Base-by-base conservation (phyloP, 35 echinoderm and acorn worm genomes). In the Ophiothrix spiculata region DNA sequence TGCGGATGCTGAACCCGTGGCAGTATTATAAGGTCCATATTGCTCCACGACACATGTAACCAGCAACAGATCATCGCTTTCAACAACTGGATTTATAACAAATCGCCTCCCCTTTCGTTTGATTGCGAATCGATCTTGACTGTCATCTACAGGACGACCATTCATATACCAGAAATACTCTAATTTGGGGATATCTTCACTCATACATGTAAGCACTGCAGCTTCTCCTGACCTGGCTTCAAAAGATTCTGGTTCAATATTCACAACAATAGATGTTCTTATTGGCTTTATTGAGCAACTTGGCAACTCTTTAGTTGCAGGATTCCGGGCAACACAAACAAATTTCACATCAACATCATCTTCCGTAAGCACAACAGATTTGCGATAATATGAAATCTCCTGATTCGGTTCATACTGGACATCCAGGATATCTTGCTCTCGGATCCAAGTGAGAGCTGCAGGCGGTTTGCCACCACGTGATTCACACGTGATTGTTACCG, bases 241-340 rank as follows among this genome's bases (percentile, higher is more conserved):
- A 4, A 84, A 73, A 15, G 86, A 38, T 0, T 86, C 56, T 40
- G 92, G 92, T 23, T 79, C 64, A 16, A 94, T 77, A 8, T 77
- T 36, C 34, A 84, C 85, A 37, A 79, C 88, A 36, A 94, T 56
- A 35, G 76, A 64, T 21, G 41, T 90, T 15, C 92, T 78, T 40
- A 94, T 56, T 31, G 92, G 92, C 45, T 85, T 94, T 0, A 94
- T 37, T 31, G 84, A 90, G 40, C 92, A 94, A 4, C 88, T 82
- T 17, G 79, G 75, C 14, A 84, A 88, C 33, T 94, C 45, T 37
- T 79, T 45, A 17, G 82, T 38, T 0, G 92, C 92, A 33, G 83
- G 84, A 79, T 94, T 90, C 15, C 77, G 84, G 0, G 84, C 77
- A 37, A 94, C 82, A 37, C 92, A 94, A 28, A 88, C 90, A 54